Percentiles rank a stretch among this genome's conserved stretches.
These are phyloP conservation scores for Ptychobarbus kaznakovi DNA, from an alignment of 2,797 vertebrate genomes.

Conservation along the genomic window DNA sequence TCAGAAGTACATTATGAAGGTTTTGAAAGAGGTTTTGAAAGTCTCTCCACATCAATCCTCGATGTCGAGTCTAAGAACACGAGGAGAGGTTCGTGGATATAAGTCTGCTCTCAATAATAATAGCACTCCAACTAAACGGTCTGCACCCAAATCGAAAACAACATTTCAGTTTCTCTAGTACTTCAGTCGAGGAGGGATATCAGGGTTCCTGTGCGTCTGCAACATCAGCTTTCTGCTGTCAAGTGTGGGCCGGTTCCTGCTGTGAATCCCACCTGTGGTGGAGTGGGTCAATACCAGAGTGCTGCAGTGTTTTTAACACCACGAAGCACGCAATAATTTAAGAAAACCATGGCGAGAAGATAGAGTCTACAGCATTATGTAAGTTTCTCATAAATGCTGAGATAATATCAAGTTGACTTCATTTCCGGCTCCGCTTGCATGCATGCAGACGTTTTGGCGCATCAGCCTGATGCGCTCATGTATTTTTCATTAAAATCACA, in stretches of 20 bases:
- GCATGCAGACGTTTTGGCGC: not conserved
- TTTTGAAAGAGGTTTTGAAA: constrained; percentile 15
- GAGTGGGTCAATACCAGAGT: constrained; percentile 14
- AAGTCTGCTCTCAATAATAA: constrained; percentile 20
- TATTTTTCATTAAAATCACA: constrained; percentile 38
- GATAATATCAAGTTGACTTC: constrained; percentile 9
- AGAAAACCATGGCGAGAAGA: not conserved
- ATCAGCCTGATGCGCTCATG: not conserved
- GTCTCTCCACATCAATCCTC: constrained; percentile 22
- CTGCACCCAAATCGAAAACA: constrained; percentile 11
- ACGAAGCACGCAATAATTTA: not conserved
- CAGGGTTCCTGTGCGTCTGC: constrained; percentile 22
- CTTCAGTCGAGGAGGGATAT: constrained; percentile 32
- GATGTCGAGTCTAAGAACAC: not conserved
- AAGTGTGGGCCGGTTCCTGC: not conserved
- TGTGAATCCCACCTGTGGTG: constrained; percentile 21
- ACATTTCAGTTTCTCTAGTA: constrained; percentile 2
- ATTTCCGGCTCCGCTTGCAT: constrained; percentile 11
- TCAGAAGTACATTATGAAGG: not conserved
- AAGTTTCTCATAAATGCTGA: not conserved
- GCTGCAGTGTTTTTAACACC: not conserved
- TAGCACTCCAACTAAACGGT: constrained; percentile 3
- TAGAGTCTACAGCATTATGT: not conserved
- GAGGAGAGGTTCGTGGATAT: constrained; percentile 9
- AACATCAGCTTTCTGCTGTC: not conserved